Percentiles rank a stretch among this genome's conserved stretches.
Evolutionary conservation across 2,797 vertebrate genomes (phyloP).

Genomic region (Psittacula echo): DNA sequence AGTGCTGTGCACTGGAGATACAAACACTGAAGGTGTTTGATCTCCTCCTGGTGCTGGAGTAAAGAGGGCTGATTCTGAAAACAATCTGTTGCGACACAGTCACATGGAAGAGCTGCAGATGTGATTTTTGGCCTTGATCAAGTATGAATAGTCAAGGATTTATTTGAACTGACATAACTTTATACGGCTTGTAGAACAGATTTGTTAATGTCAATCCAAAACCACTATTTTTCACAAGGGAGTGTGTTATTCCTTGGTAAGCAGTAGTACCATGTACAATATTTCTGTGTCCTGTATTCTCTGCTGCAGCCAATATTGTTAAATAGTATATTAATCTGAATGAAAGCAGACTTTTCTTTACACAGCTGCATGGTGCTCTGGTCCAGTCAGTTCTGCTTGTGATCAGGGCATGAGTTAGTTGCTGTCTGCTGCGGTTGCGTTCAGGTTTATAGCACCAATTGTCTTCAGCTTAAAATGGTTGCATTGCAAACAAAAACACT

Average conservation of each 20-base stretch:
- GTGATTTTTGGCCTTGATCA: slow-evolving; percentile 15
- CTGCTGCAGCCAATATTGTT: neutral
- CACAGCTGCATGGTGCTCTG: neutral
- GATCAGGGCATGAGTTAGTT: neutral
- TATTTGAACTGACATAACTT: slow-evolving; percentile 2
- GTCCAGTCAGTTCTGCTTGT: neutral
- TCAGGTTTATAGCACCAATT: neutral
- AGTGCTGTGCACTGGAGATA: neutral
- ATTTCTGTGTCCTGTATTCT: neutral
- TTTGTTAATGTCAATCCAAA: neutral
- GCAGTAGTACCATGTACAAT: neutral
- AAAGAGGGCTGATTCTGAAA: slow-evolving; percentile 30
- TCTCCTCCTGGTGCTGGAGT: neutral
- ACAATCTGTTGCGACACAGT: slow-evolving; percentile 1
- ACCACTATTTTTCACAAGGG: neutral
- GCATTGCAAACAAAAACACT: neutral
- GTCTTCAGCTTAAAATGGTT: neutral
- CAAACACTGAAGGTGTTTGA: neutral
- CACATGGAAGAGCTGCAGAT: slow-evolving; percentile 36
- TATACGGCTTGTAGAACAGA: neutral
- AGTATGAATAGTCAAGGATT: neutral
- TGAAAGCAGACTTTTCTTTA: neutral
- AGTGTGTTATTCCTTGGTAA: neutral
- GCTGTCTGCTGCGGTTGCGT: neutral
- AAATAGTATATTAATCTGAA: neutral